Percentiles rank a stretch among this genome's conserved stretches.
Conservation (phyloP, 2,797 vertebrate genomes). For the Lagodon rhomboides region DNA sequence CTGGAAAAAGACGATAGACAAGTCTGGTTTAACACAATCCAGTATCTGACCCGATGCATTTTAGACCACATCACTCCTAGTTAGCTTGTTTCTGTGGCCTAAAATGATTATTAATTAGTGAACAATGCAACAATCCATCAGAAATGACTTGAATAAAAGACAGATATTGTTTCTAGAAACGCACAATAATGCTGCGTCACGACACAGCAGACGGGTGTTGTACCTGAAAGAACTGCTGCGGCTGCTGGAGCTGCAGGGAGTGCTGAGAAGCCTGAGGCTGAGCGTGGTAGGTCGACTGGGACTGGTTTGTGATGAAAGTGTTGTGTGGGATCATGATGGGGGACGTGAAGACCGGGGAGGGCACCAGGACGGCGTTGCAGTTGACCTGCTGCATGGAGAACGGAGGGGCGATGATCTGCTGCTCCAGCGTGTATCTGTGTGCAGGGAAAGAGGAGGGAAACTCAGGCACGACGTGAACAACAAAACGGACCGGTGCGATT, state of each 20-base stretch:
- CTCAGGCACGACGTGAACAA: conserved; percentile 17
- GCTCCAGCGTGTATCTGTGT: conserved; percentile 87
- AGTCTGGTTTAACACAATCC: background rate
- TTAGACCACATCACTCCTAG: conserved; percentile 2
- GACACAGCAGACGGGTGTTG: background rate
- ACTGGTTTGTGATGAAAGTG: conserved; percentile 82
- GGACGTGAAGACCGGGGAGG: conserved; percentile 83
- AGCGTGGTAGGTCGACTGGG: conserved; percentile 79
- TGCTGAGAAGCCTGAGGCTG: conserved; percentile 82
- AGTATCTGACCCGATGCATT: conserved; percentile 17
- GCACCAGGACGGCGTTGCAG: conserved; percentile 81
- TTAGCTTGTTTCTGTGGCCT: conserved; percentile 62
- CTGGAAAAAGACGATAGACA: conserved; percentile 16
- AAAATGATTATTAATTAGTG: conserved; percentile 26
- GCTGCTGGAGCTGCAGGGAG: conserved; percentile 84
- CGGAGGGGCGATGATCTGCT: conserved; percentile 83
- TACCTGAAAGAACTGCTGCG: conserved; percentile 90
- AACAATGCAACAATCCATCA: conserved; percentile 12
- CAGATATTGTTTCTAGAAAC: background rate
- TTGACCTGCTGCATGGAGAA: conserved; percentile 85
- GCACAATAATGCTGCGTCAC: background rate
- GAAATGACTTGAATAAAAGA: background rate
- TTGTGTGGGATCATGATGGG: conserved; percentile 86
- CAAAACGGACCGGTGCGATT: background rate
- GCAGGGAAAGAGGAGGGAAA: conserved; percentile 7